Evolutionary conservation across 2,113 vertebrate genomes (phyloP).

Genomic region (Euleptes europaea): DNA sequence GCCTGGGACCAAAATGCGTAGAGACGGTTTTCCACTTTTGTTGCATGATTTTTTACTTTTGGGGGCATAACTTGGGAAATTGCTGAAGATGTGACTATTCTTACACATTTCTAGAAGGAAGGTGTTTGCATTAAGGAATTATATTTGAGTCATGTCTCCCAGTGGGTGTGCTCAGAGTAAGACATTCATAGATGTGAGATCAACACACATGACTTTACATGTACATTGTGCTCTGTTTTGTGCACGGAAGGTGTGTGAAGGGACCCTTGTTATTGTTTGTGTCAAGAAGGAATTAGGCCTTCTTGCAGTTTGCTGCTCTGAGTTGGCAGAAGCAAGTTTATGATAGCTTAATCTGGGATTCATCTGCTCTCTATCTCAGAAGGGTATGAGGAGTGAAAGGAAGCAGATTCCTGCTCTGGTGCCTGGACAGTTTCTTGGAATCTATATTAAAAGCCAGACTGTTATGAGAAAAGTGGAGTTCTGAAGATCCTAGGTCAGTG

Average conservation of each 20-base stretch:
- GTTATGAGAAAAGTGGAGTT: slow-evolving; percentile 1
- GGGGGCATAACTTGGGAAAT: not conserved
- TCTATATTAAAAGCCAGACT: not conserved
- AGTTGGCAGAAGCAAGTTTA: not conserved
- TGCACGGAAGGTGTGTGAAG: not conserved
- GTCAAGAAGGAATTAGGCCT: not conserved
- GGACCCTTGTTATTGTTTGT: not conserved
- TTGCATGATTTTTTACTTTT: not conserved
- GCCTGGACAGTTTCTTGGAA: slow-evolving; percentile 5
- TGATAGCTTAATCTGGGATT: not conserved
- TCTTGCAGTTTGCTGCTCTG: not conserved
- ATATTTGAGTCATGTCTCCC: not conserved
- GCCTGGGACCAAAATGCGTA: not conserved
- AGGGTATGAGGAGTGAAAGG: not conserved
- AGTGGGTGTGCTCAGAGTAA: not conserved
- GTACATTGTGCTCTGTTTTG: not conserved
- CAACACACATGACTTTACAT: not conserved
- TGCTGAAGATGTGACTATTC: not conserved
- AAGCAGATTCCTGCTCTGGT: not conserved
- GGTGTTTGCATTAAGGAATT: not conserved
- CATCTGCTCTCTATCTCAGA: not conserved
- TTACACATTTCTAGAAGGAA: not conserved
- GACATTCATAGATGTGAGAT: not conserved
- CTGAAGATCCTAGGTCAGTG: not conserved
- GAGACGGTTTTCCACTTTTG: not conserved